These are phyloP conservation scores for Sinotaia quadrata DNA, from an alignment of 2,888 invertebrate species.

Conservation along the genomic window DNA sequence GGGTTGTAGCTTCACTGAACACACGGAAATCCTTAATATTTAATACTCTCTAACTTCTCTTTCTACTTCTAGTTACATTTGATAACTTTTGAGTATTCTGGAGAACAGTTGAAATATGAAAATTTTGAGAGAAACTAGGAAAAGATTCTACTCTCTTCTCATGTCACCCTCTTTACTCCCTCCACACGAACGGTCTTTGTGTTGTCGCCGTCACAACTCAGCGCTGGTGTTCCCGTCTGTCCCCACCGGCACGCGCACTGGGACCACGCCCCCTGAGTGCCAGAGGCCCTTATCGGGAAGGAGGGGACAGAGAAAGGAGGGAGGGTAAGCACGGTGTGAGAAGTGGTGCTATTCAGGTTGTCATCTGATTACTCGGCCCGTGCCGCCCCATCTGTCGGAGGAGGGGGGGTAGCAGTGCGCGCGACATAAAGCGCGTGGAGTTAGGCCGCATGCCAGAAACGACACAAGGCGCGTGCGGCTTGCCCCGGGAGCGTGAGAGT, in stretches of 20 bases:
- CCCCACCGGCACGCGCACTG: background rate
- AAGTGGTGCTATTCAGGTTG: conserved; percentile 7
- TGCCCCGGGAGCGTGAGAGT: background rate
- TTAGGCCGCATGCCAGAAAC: background rate
- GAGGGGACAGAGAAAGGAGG: background rate
- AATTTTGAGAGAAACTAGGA: background rate
- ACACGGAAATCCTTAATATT: too few species aligned
- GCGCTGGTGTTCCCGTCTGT: background rate
- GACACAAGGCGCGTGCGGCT: conserved; percentile 9
- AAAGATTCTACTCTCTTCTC: background rate
- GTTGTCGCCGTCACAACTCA: background rate
- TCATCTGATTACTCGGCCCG: background rate
- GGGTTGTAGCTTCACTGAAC: too few species aligned
- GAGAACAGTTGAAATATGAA: too few species aligned
- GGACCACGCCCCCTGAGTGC: background rate
- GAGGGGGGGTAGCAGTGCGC: background rate
- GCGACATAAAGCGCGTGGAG: conserved; percentile 2
- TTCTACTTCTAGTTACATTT: too few species aligned
- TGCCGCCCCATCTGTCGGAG: conserved; percentile 8
- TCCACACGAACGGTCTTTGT: background rate
- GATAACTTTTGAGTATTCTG: too few species aligned
- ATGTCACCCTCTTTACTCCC: background rate
- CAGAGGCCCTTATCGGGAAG: background rate
- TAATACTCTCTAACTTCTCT: too few species aligned
- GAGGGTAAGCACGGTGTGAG: background rate